Conservation (phyloP, 1,140 invertebrate species). For the Cataglyphis hispanica region DNA sequence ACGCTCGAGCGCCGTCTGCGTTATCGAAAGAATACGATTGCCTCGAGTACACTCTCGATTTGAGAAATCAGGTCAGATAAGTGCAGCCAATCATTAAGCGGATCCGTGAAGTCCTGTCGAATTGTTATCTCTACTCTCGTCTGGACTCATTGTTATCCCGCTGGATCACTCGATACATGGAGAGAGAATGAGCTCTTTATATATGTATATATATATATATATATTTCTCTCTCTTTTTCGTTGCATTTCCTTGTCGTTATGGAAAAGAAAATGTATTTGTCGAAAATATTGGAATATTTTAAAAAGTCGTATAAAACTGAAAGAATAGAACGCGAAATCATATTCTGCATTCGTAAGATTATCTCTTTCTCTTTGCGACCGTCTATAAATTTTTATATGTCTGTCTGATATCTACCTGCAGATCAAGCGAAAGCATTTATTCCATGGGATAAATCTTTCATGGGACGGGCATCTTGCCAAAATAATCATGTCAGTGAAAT, state of each 20-base stretch:
- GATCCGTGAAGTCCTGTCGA: constrained; percentile 18
- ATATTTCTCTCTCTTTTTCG: not conserved
- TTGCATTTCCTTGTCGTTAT: too few species aligned
- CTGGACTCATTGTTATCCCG: constrained; percentile 58
- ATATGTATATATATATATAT: too few species aligned
- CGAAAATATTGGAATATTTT: not conserved
- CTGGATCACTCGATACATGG: constrained; percentile 22
- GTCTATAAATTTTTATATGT: not conserved
- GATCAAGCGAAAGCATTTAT: not conserved
- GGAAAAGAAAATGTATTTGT: constrained; percentile 8
- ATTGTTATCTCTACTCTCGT: constrained; percentile 56
- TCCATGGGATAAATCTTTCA: not conserved
- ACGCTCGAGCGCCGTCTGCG: constrained; percentile 26
- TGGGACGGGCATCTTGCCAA: too few species aligned
- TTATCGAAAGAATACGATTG: constrained; percentile 40
- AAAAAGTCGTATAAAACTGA: not conserved
- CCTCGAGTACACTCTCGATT: constrained; percentile 15
- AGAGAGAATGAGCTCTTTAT: constrained; percentile 14
- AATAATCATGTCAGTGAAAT: not conserved
- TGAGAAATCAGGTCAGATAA: constrained; percentile 52
- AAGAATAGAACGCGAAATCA: not conserved
- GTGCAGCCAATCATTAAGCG: constrained; percentile 66
- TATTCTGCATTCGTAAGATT: not conserved
- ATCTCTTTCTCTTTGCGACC: not conserved
- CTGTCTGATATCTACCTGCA: not conserved